phyloP scores from a whole-genome alignment of 53 echinoderm and acorn worm genomes.

The Pentamera pediparva region DNA sequence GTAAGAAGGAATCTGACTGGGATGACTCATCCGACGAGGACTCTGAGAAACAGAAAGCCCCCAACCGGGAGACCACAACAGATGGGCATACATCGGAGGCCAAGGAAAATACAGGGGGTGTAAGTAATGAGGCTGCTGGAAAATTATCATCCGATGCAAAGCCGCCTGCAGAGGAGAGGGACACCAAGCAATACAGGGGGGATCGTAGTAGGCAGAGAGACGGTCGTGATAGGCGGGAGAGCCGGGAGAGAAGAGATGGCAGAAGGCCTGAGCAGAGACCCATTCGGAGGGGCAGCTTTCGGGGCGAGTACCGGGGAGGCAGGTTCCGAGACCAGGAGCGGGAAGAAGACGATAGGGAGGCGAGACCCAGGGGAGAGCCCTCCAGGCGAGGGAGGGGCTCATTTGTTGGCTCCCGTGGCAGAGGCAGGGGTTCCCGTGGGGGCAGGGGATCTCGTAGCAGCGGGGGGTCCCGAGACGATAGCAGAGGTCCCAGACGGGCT shows the following conservation, averaged over 20 bases:
- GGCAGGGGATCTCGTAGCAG: slow-evolving; percentile 38
- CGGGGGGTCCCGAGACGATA: slow-evolving; percentile 25
- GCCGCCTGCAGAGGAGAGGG: slow-evolving; percentile 5
- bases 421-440: slow-evolving; percentile 53
- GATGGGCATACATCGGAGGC: slow-evolving; percentile 23
- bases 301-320: slow-evolving; percentile 33
- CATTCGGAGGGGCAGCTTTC: slow-evolving; percentile 43
- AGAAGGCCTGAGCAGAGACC: slow-evolving; percentile 38
- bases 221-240: not conserved
- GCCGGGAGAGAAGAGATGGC: not conserved
- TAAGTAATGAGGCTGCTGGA: slow-evolving; percentile 22
- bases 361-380: slow-evolving; percentile 66
- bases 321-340: slow-evolving; percentile 37
- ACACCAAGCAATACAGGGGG: not conserved
- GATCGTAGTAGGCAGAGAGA: slow-evolving; percentile 10
- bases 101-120: slow-evolving; percentile 25
- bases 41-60: slow-evolving; percentile 18
- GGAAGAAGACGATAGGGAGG: slow-evolving; percentile 28
- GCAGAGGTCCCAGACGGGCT: slow-evolving; percentile 29
- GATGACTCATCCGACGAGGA: slow-evolving; percentile 56
- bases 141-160: slow-evolving; percentile 40
- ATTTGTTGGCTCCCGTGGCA: slow-evolving; percentile 16
- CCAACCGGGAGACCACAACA: not conserved
- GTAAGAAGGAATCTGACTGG: slow-evolving; percentile 53
- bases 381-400: slow-evolving; percentile 75